Evolutionary conservation across 1,140 invertebrate genomes (phyloP).

Genomic region (Scaptomyza pallida): DNA sequence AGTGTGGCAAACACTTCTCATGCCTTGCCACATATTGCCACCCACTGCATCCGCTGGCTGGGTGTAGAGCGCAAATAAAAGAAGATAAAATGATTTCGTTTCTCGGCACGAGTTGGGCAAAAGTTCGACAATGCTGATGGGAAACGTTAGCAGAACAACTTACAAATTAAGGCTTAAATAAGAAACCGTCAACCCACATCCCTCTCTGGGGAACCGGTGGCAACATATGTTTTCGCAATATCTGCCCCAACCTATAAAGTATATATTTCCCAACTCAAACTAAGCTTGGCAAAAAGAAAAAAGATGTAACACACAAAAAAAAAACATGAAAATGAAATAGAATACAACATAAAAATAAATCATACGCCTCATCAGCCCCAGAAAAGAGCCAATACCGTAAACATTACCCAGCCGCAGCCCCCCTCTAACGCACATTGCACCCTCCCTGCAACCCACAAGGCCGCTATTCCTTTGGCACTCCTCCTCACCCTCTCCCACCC

Average conservation of each 20-base stretch:
- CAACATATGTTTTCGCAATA: slow-evolving; percentile 63
- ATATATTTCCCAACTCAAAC: slow-evolving; percentile 24
- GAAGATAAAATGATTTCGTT: slow-evolving; percentile 34
- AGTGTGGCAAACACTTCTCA: slow-evolving; percentile 19
- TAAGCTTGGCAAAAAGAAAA: neutral
- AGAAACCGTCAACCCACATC: slow-evolving; percentile 21
- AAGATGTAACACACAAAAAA: no score
- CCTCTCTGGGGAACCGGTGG: slow-evolving; percentile 35
- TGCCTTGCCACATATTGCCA: neutral
- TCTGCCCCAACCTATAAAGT: slow-evolving; percentile 14
- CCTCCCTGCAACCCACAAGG: neutral
- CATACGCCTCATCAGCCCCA: slow-evolving; percentile 76
- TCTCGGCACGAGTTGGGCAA: slow-evolving; percentile 39
- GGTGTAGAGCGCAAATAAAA: neutral
- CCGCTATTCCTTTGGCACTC: neutral
- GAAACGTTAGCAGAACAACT: slow-evolving; percentile 44
- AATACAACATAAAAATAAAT: slow-evolving; percentile 80
- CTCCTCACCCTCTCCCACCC: neutral
- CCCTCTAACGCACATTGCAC: neutral
- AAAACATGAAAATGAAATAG: slow-evolving; percentile 49
- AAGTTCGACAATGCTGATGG: slow-evolving; percentile 44
- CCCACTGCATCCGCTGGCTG: neutral
- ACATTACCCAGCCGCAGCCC: slow-evolving; percentile 53
- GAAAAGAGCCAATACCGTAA: slow-evolving; percentile 67
- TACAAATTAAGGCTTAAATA: slow-evolving; percentile 56